These are phyloP conservation scores for Brachylomia viminalis DNA, from an alignment of 2,888 invertebrate species.

Conservation along the genomic window DNA sequence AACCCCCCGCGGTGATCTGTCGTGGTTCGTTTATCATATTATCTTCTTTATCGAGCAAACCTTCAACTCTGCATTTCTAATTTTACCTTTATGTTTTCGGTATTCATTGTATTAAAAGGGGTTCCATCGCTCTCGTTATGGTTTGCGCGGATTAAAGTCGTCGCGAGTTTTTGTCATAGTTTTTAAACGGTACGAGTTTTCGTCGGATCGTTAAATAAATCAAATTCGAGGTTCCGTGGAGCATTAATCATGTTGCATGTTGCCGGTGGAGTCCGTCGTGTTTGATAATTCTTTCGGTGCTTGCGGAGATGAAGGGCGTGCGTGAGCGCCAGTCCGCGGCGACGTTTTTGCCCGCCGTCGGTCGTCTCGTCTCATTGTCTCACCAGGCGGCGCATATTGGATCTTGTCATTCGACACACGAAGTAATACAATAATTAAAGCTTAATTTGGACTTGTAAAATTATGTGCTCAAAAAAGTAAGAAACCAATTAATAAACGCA, in stretches of 20 bases:
- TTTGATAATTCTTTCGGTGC: slow-evolving; percentile 72
- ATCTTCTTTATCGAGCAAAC: slow-evolving; percentile 81
- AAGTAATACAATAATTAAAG: slow-evolving; percentile 75
- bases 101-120: slow-evolving; percentile 69
- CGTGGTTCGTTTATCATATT: slow-evolving; percentile 84
- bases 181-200: slow-evolving; percentile 72
- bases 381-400: slow-evolving; percentile 70
- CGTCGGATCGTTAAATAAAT: slow-evolving; percentile 81
- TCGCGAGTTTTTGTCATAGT: slow-evolving; percentile 73
- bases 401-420: slow-evolving; percentile 70
- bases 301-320: slow-evolving; percentile 71
- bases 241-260: slow-evolving; percentile 85
- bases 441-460: slow-evolving; percentile 70
- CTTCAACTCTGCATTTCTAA: slow-evolving; percentile 81
- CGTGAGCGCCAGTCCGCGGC: slow-evolving; percentile 64
- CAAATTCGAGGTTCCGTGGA: slow-evolving; percentile 76
- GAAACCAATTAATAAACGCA: slow-evolving; percentile 16
- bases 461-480: slow-evolving; percentile 41
- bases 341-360: slow-evolving; percentile 70
- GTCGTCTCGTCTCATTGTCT: slow-evolving; percentile 74
- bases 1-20: slow-evolving; percentile 83
- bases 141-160: slow-evolving; percentile 73
- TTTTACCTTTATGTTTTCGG: slow-evolving; percentile 73
- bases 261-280: slow-evolving; percentile 64
- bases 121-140: slow-evolving; percentile 67